These are phyloP conservation scores for Drosophila barbarae DNA, from an alignment of 2,888 invertebrate genomes.

Conservation along the genomic window DNA sequence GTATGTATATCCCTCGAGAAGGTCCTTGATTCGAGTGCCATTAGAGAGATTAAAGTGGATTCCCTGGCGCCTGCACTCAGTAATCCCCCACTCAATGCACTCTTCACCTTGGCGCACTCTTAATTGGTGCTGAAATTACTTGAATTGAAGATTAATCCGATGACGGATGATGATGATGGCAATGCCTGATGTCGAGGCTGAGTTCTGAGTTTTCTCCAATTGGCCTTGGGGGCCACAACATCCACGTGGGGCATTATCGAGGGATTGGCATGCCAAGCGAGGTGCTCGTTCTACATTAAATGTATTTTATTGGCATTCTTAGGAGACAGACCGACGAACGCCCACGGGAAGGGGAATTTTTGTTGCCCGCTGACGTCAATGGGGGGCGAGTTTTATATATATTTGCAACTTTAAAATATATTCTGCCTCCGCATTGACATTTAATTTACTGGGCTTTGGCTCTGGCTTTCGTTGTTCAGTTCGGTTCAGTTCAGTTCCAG, in stretches of 20 bases:
- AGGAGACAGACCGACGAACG: slow-evolving; percentile 2
- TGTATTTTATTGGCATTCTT: slow-evolving; percentile 47
- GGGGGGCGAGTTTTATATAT: slow-evolving; percentile 31
- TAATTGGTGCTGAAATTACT: slow-evolving; percentile 1
- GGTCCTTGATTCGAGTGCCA: background rate
- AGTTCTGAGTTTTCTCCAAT: background rate
- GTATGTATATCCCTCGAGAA: too few relatives aligned
- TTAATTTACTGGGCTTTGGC: slow-evolving; percentile 18
- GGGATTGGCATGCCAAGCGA: slow-evolving; percentile 33
- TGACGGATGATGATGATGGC: slow-evolving; percentile 37
- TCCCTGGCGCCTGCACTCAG: background rate
- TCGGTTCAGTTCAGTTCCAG: background rate
- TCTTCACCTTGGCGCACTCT: background rate
- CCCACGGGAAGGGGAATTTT: slow-evolving; percentile 12
- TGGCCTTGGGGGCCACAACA: slow-evolving; percentile 26
- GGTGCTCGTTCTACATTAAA: background rate
- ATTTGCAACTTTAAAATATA: slow-evolving; percentile 39
- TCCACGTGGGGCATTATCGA: slow-evolving; percentile 23
- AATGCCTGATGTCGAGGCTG: slow-evolving; percentile 2
- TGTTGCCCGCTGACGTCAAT: slow-evolving; percentile 55
- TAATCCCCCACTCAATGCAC: background rate
- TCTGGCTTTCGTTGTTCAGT: slow-evolving; percentile 11
- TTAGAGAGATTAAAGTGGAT: background rate
- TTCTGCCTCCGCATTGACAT: slow-evolving; percentile 28
- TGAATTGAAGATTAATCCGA: slow-evolving; percentile 1